phyloP scores from a whole-genome alignment of 2,797 vertebrate genomes.

The Dallia pectoralis region DNA sequence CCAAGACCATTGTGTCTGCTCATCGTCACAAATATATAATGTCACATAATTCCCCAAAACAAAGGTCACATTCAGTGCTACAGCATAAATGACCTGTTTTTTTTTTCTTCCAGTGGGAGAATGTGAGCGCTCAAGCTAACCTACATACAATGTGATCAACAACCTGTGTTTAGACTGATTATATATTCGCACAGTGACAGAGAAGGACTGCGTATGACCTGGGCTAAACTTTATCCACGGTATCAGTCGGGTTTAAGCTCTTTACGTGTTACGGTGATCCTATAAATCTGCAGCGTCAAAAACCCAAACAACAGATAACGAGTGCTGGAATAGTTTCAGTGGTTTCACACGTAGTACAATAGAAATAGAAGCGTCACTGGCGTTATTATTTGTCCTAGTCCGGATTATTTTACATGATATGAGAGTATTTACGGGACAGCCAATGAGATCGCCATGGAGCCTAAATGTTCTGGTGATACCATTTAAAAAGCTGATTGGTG shows the following conservation, averaged over 20 bases:
- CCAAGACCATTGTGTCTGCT: constrained; percentile 70
- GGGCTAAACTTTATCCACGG: neutral
- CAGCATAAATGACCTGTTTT: constrained; percentile 64
- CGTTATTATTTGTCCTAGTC: neutral
- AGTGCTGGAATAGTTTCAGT: neutral
- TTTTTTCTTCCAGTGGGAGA: constrained; percentile 52
- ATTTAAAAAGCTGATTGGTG: neutral
- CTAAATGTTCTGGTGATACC: neutral
- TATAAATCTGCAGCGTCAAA: neutral
- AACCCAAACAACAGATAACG: neutral
- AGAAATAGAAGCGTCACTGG: neutral
- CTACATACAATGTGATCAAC: constrained; percentile 52
- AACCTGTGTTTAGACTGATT: constrained; percentile 48
- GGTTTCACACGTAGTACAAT: neutral
- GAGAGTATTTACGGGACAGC: neutral
- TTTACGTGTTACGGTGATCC: constrained; percentile 22
- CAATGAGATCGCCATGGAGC: too few species aligned
- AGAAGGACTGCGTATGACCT: constrained; percentile 2
- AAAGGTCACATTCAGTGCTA: constrained; percentile 69
- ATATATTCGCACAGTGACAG: constrained; percentile 18
- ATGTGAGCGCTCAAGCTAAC: constrained; percentile 45
- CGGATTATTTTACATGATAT: neutral
- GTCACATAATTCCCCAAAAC: constrained; percentile 65
- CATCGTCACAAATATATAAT: constrained; percentile 56
- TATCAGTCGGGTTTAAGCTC: constrained; percentile 18